Evolutionary conservation across 2,888 invertebrate genomes (phyloP), one percentile per base, ranked within the genome.

Genomic region (Eupithecia vulgata): DNA sequence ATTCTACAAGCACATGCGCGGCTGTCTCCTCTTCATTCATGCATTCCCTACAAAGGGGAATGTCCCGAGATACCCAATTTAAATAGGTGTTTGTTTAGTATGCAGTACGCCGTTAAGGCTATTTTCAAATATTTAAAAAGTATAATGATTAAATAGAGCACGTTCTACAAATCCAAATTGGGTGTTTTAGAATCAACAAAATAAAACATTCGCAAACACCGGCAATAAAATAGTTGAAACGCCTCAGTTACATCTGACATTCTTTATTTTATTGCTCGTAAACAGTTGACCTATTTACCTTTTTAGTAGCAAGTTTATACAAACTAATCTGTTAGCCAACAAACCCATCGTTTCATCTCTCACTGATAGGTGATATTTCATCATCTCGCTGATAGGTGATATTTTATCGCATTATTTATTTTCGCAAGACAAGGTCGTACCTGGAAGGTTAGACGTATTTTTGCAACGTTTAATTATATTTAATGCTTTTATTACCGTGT

Each of bases 281-380:
- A 74, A 74, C 66, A 15, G 34, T 40, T 74, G 74, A 85, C 84
- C 86, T 81, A 84, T 81, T 83, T 83, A 81, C 81, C 82, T 81
- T 81, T 77, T 79, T 73, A 15, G 40, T 62, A 61, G 66, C 40
- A 48, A 34, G 34, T 17, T 17, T 48, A 30, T 25, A 64, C 61
- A 71, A 61, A 12, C 65, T 68, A 66, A 68, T 52, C 68, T 74
- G 45, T 71, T 45, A 65, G 68, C 68, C 65, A 75, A 77, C 76
- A 70, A 75, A 68, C 67, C 61, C 72, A 74, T 79, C 77, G 77
- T 78, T 78, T 80, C 76, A 76, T 30, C n/a, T 79, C 75, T 79
- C 71, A 57, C 74, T 69, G 65, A 68, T n/a, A n/a, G n/a, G n/a
- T n/a, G n/a, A n/a, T n/a, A n/a, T 78, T 78, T 80, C 76, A 76